Evolutionary conservation across 2,888 invertebrate genomes (phyloP).

Genomic region (Nemotelus nigrinus): DNA sequence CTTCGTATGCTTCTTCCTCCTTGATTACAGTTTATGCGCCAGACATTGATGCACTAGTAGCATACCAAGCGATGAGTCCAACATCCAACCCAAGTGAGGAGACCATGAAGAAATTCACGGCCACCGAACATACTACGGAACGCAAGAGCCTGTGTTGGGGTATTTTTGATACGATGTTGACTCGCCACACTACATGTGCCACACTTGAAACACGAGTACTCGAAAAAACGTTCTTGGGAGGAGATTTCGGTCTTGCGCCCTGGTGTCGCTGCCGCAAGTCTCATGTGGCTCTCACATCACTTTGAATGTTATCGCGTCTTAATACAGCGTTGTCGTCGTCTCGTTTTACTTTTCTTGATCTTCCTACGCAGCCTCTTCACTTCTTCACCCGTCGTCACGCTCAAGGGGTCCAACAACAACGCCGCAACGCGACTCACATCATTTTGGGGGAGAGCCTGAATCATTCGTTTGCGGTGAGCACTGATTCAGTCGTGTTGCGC

Average conservation of each 20-base stretch:
- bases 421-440: background rate
- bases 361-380: background rate
- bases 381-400: background rate
- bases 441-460: conserved; percentile 10
- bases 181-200: too few relatives aligned
- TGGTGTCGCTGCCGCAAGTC: background rate
- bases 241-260: conserved; percentile 15
- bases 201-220: too few relatives aligned
- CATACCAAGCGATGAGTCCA: too few relatives aligned
- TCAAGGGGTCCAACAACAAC: background rate
- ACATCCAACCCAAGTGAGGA: too few relatives aligned
- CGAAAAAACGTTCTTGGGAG: background rate
- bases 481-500: conserved; percentile 31
- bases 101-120: too few relatives aligned
- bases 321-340: background rate
- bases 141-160: too few relatives aligned
- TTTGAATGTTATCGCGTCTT: background rate
- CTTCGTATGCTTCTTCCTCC: too few relatives aligned
- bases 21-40: too few relatives aligned
- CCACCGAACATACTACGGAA: too few relatives aligned
- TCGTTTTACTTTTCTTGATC: background rate
- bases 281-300: background rate
- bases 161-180: too few relatives aligned
- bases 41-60: too few relatives aligned
- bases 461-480: background rate